Percentiles rank a stretch among this genome's conserved stretches.
These are phyloP conservation scores for Epicampocera succincta DNA, from an alignment of 2,888 invertebrate genomes.

Conservation along the genomic window DNA sequence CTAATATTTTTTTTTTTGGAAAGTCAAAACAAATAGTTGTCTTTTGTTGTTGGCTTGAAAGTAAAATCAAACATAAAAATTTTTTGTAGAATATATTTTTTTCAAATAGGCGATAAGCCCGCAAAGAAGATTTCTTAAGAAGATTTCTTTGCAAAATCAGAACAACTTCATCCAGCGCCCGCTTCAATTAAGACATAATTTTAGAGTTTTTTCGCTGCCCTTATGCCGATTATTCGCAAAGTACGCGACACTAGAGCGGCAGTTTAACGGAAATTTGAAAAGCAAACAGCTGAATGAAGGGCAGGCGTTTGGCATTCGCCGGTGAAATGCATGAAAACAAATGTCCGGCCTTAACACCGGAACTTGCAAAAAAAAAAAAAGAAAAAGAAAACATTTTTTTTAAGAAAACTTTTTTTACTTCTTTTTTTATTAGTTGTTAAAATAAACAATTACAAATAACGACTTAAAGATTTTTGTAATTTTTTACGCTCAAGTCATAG, in stretches of 20 bases:
- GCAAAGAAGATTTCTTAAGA: too few relatives aligned
- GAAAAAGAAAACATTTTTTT: not conserved
- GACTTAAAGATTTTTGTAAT: slow-evolving; percentile 21
- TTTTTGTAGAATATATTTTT: too few relatives aligned
- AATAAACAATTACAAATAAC: slow-evolving; percentile 40
- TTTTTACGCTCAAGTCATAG: slow-evolving; percentile 36
- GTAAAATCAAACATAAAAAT: too few relatives aligned
- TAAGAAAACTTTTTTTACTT: slow-evolving; percentile 39
- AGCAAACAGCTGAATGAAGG: slow-evolving; percentile 32
- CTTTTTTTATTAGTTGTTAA: slow-evolving; percentile 36
- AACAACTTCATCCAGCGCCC: too few relatives aligned
- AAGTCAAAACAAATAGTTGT: too few relatives aligned
- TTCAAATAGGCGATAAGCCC: too few relatives aligned
- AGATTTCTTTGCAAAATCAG: too few relatives aligned
- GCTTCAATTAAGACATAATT: not conserved
- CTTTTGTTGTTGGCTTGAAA: too few relatives aligned
- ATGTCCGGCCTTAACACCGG: slow-evolving; percentile 73
- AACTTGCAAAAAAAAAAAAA: slow-evolving; percentile 72
- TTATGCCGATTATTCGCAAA: not conserved
- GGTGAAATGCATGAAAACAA: slow-evolving; percentile 33
- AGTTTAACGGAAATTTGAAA: slow-evolving; percentile 37
- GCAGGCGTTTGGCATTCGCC: slow-evolving; percentile 66
- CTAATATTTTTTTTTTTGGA: too few relatives aligned
- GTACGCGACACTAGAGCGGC: slow-evolving; percentile 11
- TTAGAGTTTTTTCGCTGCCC: not conserved